phyloP scores from a whole-genome alignment of 2,888 invertebrate species.

The Cerceris ruficornis region DNA sequence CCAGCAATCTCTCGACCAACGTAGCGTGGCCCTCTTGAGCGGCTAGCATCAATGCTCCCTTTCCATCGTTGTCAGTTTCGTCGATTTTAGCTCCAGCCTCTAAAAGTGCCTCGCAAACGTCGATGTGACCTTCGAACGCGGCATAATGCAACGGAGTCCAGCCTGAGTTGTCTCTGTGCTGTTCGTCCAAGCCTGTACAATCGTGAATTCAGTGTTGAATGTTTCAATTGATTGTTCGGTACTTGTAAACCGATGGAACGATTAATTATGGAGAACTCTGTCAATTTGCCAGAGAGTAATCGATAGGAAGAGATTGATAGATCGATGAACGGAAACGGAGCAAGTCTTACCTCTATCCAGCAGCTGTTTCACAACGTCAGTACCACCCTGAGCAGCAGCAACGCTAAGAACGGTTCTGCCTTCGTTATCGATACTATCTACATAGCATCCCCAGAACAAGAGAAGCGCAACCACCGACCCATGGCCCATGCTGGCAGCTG shows the following conservation, averaged over 20 bases:
- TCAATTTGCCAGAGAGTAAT: too few relatives aligned
- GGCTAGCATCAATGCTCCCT: conserved; percentile 93
- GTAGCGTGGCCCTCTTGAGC: conserved; percentile 93
- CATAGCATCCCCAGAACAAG: conserved; percentile 97
- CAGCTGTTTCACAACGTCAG: conserved; percentile 94
- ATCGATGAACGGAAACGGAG: not conserved
- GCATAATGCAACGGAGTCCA: conserved; percentile 99
- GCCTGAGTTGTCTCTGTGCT: conserved; percentile 95
- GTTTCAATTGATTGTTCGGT: too few relatives aligned
- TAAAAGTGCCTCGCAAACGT: conserved; percentile 90
- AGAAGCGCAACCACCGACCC: conserved; percentile 92
- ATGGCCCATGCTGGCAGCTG: conserved; percentile 96
- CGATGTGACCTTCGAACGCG: conserved; percentile 95
- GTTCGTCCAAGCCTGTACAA: conserved; percentile 87
- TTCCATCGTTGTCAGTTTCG: conserved; percentile 95
- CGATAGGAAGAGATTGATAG: too few relatives aligned
- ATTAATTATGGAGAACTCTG: too few relatives aligned
- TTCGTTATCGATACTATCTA: conserved; percentile 96
- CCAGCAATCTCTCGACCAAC: conserved; percentile 86
- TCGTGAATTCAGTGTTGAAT: too few relatives aligned
- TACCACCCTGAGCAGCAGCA: conserved; percentile 93
- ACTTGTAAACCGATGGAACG: too few relatives aligned
- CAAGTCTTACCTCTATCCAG: conserved; percentile 88
- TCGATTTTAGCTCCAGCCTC: conserved; percentile 95
- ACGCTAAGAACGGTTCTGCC: conserved; percentile 94